Evolutionary conservation across 2,797 vertebrate genomes (phyloP).

Genomic region (Acrossocheilus fasciatus): DNA sequence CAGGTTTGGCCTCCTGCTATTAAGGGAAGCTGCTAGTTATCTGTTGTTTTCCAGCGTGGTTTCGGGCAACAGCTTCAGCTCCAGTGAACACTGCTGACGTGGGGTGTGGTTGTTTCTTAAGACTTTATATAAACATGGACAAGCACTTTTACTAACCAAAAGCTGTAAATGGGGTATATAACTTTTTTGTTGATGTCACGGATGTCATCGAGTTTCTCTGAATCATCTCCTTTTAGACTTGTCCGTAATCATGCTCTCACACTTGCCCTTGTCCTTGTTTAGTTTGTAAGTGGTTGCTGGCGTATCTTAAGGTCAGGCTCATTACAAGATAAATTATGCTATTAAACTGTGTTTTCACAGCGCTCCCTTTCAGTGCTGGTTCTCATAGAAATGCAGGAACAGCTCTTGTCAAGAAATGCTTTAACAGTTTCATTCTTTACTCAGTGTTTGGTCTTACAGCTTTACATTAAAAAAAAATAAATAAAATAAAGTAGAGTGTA

Average conservation of each 20-base stretch:
- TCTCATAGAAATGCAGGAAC: background rate
- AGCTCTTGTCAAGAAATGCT: background rate
- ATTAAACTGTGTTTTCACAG: conserved; percentile 28
- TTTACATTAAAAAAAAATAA: background rate
- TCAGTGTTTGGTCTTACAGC: background rate
- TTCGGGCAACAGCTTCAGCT: conserved; percentile 32
- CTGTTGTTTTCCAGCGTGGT: conserved; percentile 63
- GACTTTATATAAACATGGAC: conserved; percentile 41
- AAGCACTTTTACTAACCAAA: conserved; percentile 57
- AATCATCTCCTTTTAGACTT: background rate
- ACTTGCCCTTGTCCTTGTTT: conserved; percentile 12
- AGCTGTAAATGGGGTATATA: conserved; percentile 59
- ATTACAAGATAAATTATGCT: conserved; percentile 22
- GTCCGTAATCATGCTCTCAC: background rate
- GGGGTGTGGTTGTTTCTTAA: conserved; percentile 40
- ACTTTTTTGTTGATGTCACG: conserved; percentile 5
- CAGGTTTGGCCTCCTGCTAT: conserved; percentile 38
- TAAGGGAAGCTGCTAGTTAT: conserved; percentile 60
- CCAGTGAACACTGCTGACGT: conserved; percentile 33
- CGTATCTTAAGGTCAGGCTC: conserved; percentile 24
- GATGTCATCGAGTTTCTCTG: conserved; percentile 21
- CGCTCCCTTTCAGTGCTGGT: background rate
- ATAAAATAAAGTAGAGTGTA: too few species aligned
- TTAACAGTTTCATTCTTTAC: background rate
- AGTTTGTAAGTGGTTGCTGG: background rate